Base-by-base conservation (phyloP, 2,888 invertebrate species). In the Acrobasis repandana region DNA sequence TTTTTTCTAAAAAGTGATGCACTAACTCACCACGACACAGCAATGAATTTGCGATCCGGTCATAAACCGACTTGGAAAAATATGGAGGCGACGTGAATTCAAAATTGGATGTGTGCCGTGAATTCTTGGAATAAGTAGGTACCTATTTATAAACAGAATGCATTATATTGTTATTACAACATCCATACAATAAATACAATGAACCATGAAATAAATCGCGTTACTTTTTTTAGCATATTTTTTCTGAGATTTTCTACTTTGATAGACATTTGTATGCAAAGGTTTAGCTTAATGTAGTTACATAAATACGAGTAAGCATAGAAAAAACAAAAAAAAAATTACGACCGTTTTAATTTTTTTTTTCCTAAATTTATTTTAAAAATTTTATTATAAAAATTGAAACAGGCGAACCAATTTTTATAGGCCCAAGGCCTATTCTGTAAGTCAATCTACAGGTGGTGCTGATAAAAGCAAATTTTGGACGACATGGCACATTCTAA, bases 31-130 rank as follows among this genome's bases (percentile, higher is more conserved):
- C 60, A 43, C 61, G 63, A 49, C 58, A 61, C 33, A 16, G 52
- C 33, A 18, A 38, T 56, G 62, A 67, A 69, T 70, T 68, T 67
- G 64, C 65, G 59, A 67, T 67, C 67, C 65, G 71, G 68, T 66
- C 72, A 72, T 80, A 79, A 79, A 75, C 67, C 67, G 64, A 65
- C 67, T 67, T 67, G 65, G 65, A 65, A 74, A 79, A 73, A 75
- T 65, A 71, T 73, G 70, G 68, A 66, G 65, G 63, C 68, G 66
- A 70, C 79, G 69, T 72, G 74, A 81, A 84, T 85, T 77, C 72
- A 76, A 83, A 82, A n/a, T 36, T 11, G 66, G 63, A 60, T 61
- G 68, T 80, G 78, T 78, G 79, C 73, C 63, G 66, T 66, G 82
- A 80, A 84, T 83, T 68, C 72, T 58, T 71, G 69, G 75, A 66